Conservation (phyloP, 2,113 vertebrate species). For the Bettongia penicillata region DNA sequence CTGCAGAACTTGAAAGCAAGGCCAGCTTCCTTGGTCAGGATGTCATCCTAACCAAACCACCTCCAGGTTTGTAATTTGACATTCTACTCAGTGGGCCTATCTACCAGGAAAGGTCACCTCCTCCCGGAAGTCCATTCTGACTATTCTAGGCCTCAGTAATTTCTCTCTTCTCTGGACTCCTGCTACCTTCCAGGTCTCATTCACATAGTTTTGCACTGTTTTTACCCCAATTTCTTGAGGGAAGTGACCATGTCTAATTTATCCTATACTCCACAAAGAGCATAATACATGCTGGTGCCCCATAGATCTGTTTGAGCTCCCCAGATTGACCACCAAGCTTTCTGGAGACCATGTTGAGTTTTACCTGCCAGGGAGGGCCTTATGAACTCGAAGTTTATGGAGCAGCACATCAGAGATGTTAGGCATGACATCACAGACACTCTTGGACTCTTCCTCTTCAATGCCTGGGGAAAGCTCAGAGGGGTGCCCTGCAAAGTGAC, state of each 20-base stretch:
- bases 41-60: background rate
- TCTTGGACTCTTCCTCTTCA: constrained; percentile 88
- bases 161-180: background rate
- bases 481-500: constrained; percentile 83
- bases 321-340: background rate
- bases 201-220: constrained; percentile 13
- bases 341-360: constrained; percentile 5
- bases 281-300: background rate
- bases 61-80: background rate
- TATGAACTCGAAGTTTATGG: constrained; percentile 93
- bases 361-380: constrained; percentile 93
- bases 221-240: background rate
- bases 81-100: background rate
- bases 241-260: background rate
- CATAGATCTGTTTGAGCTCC: background rate
- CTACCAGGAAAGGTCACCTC: background rate
- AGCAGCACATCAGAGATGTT: constrained; percentile 96
- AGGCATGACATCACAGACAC: constrained; percentile 92
- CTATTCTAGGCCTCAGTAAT: background rate
- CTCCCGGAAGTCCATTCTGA: background rate
- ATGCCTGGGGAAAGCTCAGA: constrained; percentile 77
- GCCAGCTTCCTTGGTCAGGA: background rate
- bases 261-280: background rate
- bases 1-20: background rate
- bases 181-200: background rate